Base-by-base conservation (phyloP, 2,888 invertebrate species). In the Sinodicranocentrus sp. region DNA sequence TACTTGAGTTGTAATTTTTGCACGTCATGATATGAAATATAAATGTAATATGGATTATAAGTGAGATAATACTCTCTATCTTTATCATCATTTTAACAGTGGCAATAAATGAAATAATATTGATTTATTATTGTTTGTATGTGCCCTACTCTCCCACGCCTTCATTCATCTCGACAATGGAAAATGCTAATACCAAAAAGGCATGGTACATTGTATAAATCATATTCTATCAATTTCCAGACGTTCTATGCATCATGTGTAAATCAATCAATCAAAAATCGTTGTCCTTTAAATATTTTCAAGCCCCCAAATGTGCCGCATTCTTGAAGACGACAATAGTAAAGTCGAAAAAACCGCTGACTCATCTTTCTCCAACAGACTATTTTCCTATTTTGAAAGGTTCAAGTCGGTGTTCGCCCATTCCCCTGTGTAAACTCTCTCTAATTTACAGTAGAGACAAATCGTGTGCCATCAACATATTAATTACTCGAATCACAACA, bases 131-230 rank as follows among this genome's bases (percentile, higher is more conserved):
- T 52, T 39, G 39, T 39, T 39, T 39, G 39, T 39, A 8, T 13
- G 13, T 8, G 13, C 39, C 39, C 39, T 59, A 13, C 72, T 73
- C 73, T 76, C 76, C 76, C 76, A 76, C 76, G 76, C 76, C 76
- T 76, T 76, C 76, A 76, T 54, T 67, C 67, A 76, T 25, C 39
- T 59, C n/a, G n/a, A n/a, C n/a, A n/a, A n/a, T n/a, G n/a, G n/a
- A 17, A 21, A 54, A 39, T 39, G 8, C 6, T 8, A 39, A 13
- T 39, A 39, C 13, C 13, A 13, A 39, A 39, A 39, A 39, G 8
- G 13, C 6, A 6, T 39, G 6, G 6, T 6, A 39, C 8, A 6
- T 6, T 8, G 39, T 8, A 6, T 6, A 39, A 39, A 39, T 13
- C 6, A 13, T 39, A 13, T 39, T 39, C 39, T 13, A 8, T 39